These are phyloP conservation scores for Pollimyrus isidori DNA, from an alignment of 2,113 vertebrate species.

Conservation along the genomic window DNA sequence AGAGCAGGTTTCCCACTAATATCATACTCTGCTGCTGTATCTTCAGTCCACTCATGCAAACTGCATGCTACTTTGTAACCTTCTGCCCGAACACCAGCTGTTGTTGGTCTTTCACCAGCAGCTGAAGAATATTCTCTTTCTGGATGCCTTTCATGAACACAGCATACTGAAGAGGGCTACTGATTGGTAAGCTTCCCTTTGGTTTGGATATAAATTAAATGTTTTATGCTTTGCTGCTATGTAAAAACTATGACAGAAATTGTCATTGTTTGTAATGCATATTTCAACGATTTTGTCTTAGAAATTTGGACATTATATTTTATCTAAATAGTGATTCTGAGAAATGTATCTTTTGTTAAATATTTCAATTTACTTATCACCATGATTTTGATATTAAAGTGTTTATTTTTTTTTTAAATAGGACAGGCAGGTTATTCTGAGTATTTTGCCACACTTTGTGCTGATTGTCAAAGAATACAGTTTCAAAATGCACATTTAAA, in stretches of 20 bases:
- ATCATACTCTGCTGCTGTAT: not conserved
- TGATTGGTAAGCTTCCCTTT: slow-evolving; percentile 11
- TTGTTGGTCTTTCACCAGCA: slow-evolving; percentile 17
- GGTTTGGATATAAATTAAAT: not conserved
- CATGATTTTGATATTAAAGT: not conserved
- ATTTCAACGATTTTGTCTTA: not conserved
- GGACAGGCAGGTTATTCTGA: not conserved
- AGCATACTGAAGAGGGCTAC: slow-evolving; percentile 4
- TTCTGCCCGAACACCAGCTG: slow-evolving; percentile 17
- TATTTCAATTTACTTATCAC: not conserved
- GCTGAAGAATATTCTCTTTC: slow-evolving; percentile 2
- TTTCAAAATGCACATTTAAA: not conserved
- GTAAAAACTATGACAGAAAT: not conserved
- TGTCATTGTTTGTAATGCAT: not conserved
- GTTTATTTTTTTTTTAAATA: not conserved
- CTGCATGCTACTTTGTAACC: slow-evolving; percentile 18
- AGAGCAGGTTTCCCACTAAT: slow-evolving; percentile 29
- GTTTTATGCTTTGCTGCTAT: not conserved
- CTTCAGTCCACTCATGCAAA: not conserved
- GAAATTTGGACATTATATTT: not conserved
- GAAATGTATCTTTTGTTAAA: not conserved
- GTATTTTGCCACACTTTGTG: not conserved
- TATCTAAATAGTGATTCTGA: not conserved
- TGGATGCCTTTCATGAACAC: not conserved
- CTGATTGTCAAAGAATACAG: not conserved